Evolutionary conservation across 2,797 vertebrate genomes (phyloP), one percentile per base, ranked within the genome.

Genomic region (Darevskia mixta): DNA sequence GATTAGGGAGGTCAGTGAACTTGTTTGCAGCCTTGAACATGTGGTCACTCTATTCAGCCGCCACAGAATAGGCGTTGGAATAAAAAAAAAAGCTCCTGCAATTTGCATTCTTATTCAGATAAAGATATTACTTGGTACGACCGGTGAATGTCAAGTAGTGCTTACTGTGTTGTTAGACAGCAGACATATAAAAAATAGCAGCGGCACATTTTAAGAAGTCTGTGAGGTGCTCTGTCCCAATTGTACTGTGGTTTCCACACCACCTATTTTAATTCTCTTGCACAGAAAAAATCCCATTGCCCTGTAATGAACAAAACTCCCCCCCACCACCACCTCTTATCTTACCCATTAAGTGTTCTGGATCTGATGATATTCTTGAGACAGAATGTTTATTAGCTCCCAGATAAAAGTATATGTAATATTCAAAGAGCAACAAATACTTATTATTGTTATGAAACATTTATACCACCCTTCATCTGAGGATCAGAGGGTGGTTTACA

Each of bases 91-190:
- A 95, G 94, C 88, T 87, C 91, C 81, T 91, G 87, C 86, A 91
- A 96, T 97, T 97, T 96, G 96, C 97, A 96, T 97, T 95, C 92
- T 95, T 95, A 96, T 97, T 96, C 95, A 95, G 95, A 97, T 97
- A 93, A 95, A 97, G 96, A 96, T 96, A 96, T 97, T 96, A 95
- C 94, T 95, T 80, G 15, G 90, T 87, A 87, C 92, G 87, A 93
- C 94, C 85, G 10, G 93, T 95, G 96, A 95, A 96, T 96, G 97
- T 95, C 97, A 95, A 95, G 90, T 89, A 95, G 95, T 0, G n/a
- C 87, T 88, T 72, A 83, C 86, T 91, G 85, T 79, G 90, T 93
- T 86, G 91, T 92, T 87, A 76, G 83, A 85, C 78, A 94, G 92
- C 86, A 77, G 61, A 88, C 15, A 49, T 27, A 91, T 88, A 79